Evolutionary conservation across 2,888 invertebrate species (phyloP), one percentile per base, ranked within the genome.

Genomic region (Pemphredon lugubris): DNA sequence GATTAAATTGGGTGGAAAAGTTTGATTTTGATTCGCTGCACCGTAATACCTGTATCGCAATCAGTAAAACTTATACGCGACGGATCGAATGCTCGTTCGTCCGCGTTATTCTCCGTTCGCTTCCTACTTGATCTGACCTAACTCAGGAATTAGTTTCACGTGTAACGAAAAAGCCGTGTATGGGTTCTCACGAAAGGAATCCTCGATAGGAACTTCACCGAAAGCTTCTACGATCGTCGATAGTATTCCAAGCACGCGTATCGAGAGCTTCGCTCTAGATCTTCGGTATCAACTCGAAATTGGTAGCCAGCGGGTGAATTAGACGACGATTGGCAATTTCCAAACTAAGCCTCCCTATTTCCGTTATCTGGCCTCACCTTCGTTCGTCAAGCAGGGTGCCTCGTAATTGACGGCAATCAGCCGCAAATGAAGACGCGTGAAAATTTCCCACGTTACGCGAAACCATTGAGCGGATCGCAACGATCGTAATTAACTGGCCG

Each of bases 301-400:
- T 76, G 70, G 53, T 57, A 54, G 61, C 18, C 26, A 63, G 34
- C 42, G 23, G 65, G 37, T 55, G 61, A 71, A 73, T 79, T 74
- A 71, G 20, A 65, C 44, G 60, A 59, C 65, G 75, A 79, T 79
- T 75, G 79, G 64, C 75, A 81, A 79, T 79, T 81, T 81, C 73
- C 79, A 66, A 55, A 55, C 45, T 65, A 34, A 75, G 74, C 82
- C 64, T 44, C 60, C 61, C 59, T 70, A 75, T 79, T 77, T 79
- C 81, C 77, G 60, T 42, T 51, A 63, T 68, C 48, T 54, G 26
- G 40, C 42, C 23, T 39, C 37, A 44, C n/a, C 65, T 69, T 73
- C 69, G 67, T 70, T 71, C 53, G 51, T 65, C 51, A 45, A 60
- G 42, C 68, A 37, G 23, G 57, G 59, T 42, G 54, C 16, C 55